Evolutionary conservation across 2,888 invertebrate genomes (phyloP).

Genomic region (Lydus trimaculatus): DNA sequence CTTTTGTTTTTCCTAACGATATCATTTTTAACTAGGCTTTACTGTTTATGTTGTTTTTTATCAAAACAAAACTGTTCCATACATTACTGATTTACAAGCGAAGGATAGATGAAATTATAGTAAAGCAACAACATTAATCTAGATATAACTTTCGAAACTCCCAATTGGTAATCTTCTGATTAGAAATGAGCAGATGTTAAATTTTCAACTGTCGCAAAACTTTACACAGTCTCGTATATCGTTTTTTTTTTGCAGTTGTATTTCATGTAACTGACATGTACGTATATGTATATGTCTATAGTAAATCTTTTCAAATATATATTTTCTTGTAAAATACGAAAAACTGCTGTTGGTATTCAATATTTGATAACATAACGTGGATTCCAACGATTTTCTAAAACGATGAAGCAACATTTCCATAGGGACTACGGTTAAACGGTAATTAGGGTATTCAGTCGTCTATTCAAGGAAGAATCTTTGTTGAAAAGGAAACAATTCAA

Average conservation of each 20-base stretch:
- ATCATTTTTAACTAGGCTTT: background rate
- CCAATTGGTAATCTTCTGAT: background rate
- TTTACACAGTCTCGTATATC: background rate
- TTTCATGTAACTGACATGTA: background rate
- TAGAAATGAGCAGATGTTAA: background rate
- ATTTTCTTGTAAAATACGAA: background rate
- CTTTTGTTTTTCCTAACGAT: background rate
- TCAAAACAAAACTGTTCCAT: background rate
- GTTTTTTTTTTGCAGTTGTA: background rate
- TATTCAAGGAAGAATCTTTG: background rate
- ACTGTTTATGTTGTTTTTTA: background rate
- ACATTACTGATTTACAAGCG: background rate
- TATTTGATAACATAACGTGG: background rate
- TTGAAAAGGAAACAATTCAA: background rate
- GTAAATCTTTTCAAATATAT: background rate
- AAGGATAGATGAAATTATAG: no score
- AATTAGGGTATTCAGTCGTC: background rate
- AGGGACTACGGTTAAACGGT: constrained; percentile 7
- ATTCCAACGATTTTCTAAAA: constrained; percentile 16
- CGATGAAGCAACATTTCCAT: constrained; percentile 10
- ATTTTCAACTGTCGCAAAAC: background rate
- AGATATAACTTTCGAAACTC: no score
- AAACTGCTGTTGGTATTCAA: background rate
- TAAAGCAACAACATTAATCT: background rate
- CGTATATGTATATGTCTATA: background rate